These are phyloP conservation scores for Pristis pectinata DNA, from an alignment of 2,797 vertebrate genomes.

Conservation along the genomic window DNA sequence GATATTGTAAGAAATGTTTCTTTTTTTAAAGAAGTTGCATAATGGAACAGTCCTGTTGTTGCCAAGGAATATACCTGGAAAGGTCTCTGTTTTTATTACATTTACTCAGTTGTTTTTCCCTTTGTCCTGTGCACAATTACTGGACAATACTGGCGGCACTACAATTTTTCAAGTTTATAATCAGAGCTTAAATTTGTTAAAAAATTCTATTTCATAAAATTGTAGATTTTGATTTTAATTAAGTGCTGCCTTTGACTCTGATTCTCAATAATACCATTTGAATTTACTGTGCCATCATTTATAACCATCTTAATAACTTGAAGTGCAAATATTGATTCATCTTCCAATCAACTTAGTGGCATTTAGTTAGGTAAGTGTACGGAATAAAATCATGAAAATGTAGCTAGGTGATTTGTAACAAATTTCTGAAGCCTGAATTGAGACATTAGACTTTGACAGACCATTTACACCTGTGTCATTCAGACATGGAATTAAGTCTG, in stretches of 20 bases:
- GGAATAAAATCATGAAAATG: neutral
- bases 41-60: neutral
- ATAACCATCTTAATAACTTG: neutral
- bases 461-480: neutral
- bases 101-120: neutral
- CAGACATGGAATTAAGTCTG: neutral
- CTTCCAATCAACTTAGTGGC: neutral
- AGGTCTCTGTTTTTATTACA: neutral
- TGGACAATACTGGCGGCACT: neutral
- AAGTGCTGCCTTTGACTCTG: neutral
- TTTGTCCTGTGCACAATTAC: neutral
- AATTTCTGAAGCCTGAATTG: neutral
- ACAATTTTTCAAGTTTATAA: neutral
- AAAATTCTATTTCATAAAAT: neutral
- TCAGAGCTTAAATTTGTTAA: neutral
- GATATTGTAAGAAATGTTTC: neutral
- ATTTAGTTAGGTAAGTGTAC: neutral
- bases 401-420: neutral
- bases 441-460: neutral
- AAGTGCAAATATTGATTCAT: neutral
- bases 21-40: neutral
- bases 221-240: too few species aligned
- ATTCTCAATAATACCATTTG: neutral
- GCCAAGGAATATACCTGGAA: neutral
- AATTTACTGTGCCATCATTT: too few species aligned